Base-by-base conservation (phyloP, 2,888 invertebrate genomes). In the Chaetogeoica ovagalla region DNA sequence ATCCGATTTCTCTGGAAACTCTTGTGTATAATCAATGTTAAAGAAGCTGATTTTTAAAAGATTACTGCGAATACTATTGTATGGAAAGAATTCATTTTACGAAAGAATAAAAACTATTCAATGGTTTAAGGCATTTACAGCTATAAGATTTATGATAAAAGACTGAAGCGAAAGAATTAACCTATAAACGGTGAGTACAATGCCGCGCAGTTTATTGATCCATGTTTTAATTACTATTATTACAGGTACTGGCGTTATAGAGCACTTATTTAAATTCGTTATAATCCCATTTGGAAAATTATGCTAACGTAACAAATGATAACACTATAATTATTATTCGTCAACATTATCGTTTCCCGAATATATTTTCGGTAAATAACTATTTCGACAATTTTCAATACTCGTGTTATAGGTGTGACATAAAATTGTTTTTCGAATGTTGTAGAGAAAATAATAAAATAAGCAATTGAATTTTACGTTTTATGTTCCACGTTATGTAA, bases 121-220 rank as follows among this genome's bases (percentile, higher is more conserved):
- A 52, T 13, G 52, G 52, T 52, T 62, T 15, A 15, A 52, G 17
- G 15, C 17, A 52, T 52, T 15, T 9, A 5, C 15, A 52, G 52
- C 15, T 62, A 30, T 30, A 30, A 30, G 62, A 62, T 62, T 62
- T 62, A 62, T 62, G 30, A 30, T 62, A 30, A 62, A 60, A 62
- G 23, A 17, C 30, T 62, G 6, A 13, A 30, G 13, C 17, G 17
- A 30, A 30, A 30, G 23, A 62, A 62, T 62, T 62, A 62, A 62
- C 15, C 23, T 52, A 52, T 52, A 52, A 30, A 15, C 30, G 17
- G 15, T 17, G 15, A 23, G 62, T 62, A 6, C 0, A 62, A 30
- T 30, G 17, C 7, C 30, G 7, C 4, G 62, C 62, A 13, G 30
- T 30, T 62, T 62, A 30, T 62, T 62, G 7, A 62, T 62, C 62